Evolutionary conservation across 1,140 invertebrate species (phyloP).

Genomic region (Papilio dardanus): DNA sequence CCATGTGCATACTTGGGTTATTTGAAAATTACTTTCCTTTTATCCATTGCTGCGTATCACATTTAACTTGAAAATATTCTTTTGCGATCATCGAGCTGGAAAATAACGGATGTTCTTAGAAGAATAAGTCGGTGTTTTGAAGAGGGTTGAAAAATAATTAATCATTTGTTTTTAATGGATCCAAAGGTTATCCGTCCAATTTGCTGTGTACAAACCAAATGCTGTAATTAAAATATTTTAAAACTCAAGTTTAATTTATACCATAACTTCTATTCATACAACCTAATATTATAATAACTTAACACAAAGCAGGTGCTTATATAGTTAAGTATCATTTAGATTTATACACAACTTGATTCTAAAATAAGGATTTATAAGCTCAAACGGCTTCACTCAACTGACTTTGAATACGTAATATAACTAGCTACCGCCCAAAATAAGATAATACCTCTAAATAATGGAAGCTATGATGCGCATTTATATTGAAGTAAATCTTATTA

Average conservation of each 20-base stretch:
- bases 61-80: slow-evolving; percentile 73
- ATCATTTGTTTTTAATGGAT: slow-evolving; percentile 76
- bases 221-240: slow-evolving; percentile 50
- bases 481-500: slow-evolving; percentile 82
- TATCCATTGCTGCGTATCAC: slow-evolving; percentile 75
- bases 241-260: background rate
- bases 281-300: background rate
- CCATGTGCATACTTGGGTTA: slow-evolving; percentile 10
- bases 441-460: slow-evolving; percentile 78
- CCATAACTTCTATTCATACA: background rate
- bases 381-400: slow-evolving; percentile 29
- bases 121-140: slow-evolving; percentile 80
- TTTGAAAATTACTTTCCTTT: slow-evolving; percentile 37
- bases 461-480: slow-evolving; percentile 77
- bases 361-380: background rate
- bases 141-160: slow-evolving; percentile 79
- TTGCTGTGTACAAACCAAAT: slow-evolving; percentile 70
- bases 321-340: background rate
- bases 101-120: slow-evolving; percentile 81
- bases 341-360: background rate
- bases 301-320: background rate
- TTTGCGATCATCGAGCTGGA: slow-evolving; percentile 76
- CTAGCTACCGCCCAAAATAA: slow-evolving; percentile 60
- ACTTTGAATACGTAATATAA: slow-evolving; percentile 40
- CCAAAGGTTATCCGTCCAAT: slow-evolving; percentile 75